These are phyloP conservation scores for Anastrepha ludens DNA, from an alignment of 1,140 invertebrate species.

Conservation along the genomic window DNA sequence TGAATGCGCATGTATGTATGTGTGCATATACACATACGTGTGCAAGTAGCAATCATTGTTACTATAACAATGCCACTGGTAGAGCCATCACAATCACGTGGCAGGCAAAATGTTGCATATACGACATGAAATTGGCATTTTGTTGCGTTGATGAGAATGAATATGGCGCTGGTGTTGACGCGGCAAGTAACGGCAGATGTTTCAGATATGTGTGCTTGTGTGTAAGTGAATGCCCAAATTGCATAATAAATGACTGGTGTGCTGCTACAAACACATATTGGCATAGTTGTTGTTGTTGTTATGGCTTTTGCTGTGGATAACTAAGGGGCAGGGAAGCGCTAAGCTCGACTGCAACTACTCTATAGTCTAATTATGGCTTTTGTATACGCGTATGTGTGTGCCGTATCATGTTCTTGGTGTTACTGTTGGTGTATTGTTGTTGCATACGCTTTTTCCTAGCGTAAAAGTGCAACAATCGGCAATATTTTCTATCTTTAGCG, in stretches of 20 bases:
- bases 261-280: neutral
- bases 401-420: no score
- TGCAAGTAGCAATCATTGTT: neutral
- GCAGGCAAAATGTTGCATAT: neutral
- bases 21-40: neutral
- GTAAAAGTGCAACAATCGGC: no score
- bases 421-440: neutral
- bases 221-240: constrained; percentile 4
- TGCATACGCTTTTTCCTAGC: neutral
- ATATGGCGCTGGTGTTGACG: neutral
- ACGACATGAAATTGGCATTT: neutral
- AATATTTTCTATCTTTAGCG: no score
- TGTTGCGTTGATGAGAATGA: constrained; percentile 15
- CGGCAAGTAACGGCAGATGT: neutral
- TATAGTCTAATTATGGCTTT: neutral
- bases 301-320: neutral
- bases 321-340: neutral
- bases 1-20: neutral
- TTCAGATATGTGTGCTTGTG: neutral
- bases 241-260: constrained; percentile 42
- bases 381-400: neutral
- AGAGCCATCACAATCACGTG: neutral
- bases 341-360: neutral
- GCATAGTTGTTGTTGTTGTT: neutral
- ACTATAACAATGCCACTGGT: neutral